Evolutionary conservation across 2,797 vertebrate genomes (phyloP).

Genomic region (Okamejei kenojei): DNA sequence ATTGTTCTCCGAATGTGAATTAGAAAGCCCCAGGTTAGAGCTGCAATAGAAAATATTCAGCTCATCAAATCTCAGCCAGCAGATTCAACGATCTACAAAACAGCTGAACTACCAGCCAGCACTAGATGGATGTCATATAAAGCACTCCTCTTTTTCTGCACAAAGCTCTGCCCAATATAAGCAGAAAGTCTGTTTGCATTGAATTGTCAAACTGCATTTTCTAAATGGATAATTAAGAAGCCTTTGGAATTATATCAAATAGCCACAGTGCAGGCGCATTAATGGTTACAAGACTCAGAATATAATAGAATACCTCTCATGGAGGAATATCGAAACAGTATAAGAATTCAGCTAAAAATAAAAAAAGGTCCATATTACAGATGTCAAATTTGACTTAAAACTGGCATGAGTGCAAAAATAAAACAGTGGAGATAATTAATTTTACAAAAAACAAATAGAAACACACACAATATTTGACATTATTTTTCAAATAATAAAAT

Average conservation of each 20-base stretch:
- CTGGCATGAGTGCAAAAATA: neutral
- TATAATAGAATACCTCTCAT: neutral
- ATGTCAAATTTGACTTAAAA: neutral
- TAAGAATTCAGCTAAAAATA: neutral
- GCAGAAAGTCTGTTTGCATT: neutral
- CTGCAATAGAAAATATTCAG: neutral
- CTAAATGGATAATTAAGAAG: constrained; percentile 1
- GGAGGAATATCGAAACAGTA: neutral
- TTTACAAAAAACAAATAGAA: neutral
- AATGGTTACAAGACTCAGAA: neutral
- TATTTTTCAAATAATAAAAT: neutral
- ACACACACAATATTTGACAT: neutral
- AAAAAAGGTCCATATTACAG: neutral
- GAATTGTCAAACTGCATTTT: neutral
- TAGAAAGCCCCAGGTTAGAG: neutral
- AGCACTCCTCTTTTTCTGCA: neutral
- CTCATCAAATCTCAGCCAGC: constrained; percentile 1
- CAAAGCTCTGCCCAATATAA: neutral
- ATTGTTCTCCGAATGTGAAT: neutral
- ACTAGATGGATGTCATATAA: neutral
- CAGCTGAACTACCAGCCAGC: neutral
- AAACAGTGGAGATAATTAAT: neutral
- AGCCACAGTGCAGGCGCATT: neutral
- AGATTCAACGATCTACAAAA: neutral
- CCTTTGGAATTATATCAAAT: neutral